Percentiles rank a stretch among this genome's conserved stretches.
Evolutionary conservation across 2,113 vertebrate species (phyloP).

Genomic region (Macheiramphus alcinus): DNA sequence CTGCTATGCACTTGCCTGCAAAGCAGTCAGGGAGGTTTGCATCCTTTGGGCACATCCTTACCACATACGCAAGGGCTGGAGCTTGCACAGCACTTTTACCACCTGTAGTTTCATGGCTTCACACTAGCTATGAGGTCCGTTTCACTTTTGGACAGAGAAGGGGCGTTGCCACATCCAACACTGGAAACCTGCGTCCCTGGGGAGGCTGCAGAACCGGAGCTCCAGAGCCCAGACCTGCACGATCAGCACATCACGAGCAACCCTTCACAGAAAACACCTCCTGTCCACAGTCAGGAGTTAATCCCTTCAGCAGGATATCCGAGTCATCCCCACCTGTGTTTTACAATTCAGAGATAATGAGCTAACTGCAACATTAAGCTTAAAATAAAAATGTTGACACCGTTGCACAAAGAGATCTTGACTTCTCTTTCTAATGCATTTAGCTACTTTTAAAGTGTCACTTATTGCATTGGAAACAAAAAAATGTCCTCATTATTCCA

Average conservation of each 20-base stretch:
- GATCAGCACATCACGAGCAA: background rate
- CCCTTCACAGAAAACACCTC: background rate
- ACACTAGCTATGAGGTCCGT: background rate
- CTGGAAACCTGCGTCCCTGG: background rate
- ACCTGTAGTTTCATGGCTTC: background rate
- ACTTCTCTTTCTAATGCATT: background rate
- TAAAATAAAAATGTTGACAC: background rate
- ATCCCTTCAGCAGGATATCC: background rate
- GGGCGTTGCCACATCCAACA: background rate
- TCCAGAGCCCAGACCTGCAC: background rate
- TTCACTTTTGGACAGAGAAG: background rate
- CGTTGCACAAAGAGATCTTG: background rate
- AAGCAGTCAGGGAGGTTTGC: accelerated
- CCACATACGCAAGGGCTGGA: background rate
- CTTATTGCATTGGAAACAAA: background rate
- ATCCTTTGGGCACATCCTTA: background rate
- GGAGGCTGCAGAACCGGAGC: background rate
- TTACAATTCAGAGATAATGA: background rate
- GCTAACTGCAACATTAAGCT: background rate
- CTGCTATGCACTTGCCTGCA: background rate
- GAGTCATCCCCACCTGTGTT: background rate
- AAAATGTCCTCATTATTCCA: background rate
- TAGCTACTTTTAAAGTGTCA: background rate
- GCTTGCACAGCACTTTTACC: background rate
- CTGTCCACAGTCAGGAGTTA: background rate